Evolutionary conservation across 1,140 invertebrate species (phyloP).

Genomic region (Drosophila paulistorum): DNA sequence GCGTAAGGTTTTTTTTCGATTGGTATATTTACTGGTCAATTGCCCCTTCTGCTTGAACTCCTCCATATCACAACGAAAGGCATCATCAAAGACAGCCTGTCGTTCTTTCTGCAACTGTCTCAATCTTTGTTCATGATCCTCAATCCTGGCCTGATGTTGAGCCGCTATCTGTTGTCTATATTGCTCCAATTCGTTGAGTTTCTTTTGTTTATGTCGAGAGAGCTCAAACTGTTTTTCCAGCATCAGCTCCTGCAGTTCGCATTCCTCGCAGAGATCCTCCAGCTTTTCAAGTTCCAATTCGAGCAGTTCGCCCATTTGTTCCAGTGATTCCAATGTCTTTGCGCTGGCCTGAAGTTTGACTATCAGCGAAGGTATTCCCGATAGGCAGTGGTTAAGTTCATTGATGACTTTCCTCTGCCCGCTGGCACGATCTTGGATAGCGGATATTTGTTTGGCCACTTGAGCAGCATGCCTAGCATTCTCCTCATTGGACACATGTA

Average conservation of each 20-base stretch:
- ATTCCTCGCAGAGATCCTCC: constrained; percentile 87
- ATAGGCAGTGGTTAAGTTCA: constrained; percentile 84
- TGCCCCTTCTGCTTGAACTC: constrained; percentile 86
- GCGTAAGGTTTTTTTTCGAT: not conserved
- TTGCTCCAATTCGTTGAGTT: constrained; percentile 81
- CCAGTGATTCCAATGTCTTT: constrained; percentile 85
- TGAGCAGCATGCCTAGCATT: constrained; percentile 86
- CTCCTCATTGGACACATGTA: constrained; percentile 86
- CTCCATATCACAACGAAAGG: constrained; percentile 87
- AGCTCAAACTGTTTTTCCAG: constrained; percentile 87
- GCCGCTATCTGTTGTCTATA: constrained; percentile 85
- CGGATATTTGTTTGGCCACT: constrained; percentile 85
- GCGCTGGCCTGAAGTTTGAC: constrained; percentile 84
- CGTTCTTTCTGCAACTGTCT: constrained; percentile 85
- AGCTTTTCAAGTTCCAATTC: constrained; percentile 86
- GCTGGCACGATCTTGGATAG: constrained; percentile 84
- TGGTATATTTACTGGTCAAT: constrained; percentile 84
- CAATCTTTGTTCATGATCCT: constrained; percentile 84
- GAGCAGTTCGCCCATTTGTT: constrained; percentile 86
- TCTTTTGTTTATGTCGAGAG: constrained; percentile 87
- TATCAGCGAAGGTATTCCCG: constrained; percentile 86
- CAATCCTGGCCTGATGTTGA: constrained; percentile 86
- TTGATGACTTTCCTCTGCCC: constrained; percentile 84
- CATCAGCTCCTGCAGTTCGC: constrained; percentile 86
- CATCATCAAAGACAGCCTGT: constrained; percentile 87